A percentile compares a stretch with the other conserved stretches of the same genome.
Evolutionary conservation across 2,113 vertebrate genomes (phyloP).

Genomic region (Turdus rufiventris): DNA sequence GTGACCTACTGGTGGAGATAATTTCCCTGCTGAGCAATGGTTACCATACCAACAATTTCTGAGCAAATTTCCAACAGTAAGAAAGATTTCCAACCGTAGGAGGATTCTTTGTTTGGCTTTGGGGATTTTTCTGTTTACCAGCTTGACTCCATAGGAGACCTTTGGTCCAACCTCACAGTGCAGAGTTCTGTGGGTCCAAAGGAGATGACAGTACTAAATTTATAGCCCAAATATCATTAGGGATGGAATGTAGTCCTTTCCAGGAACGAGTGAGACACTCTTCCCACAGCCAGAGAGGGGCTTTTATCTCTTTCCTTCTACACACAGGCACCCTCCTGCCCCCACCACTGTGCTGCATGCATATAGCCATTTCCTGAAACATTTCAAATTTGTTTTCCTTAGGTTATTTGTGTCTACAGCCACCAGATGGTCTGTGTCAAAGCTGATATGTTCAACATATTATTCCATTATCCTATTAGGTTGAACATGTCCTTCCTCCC

Average conservation of each 20-base stretch:
- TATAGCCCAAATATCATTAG: background rate
- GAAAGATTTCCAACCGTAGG: background rate
- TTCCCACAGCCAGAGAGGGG: background rate
- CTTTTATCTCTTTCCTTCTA: background rate
- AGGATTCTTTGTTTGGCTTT: background rate
- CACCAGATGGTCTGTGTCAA: conserved; percentile 73
- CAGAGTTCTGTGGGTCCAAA: background rate
- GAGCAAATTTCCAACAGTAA: background rate
- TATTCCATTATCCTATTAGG: conserved; percentile 77
- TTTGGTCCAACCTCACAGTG: background rate
- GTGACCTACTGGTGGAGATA: background rate
- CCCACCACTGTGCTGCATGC: background rate
- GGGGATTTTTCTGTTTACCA: conserved; percentile 2
- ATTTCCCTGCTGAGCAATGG: background rate
- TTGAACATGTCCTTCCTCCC: conserved; percentile 74
- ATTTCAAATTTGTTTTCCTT: conserved; percentile 54
- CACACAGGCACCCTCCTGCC: background rate
- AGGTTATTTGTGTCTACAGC: conserved; percentile 68
- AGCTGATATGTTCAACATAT: conserved; percentile 60
- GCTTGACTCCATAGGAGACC: background rate
- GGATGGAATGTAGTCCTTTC: conserved; percentile 32
- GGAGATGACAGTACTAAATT: background rate
- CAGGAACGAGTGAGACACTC: conserved; percentile 4
- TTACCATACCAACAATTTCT: conserved; percentile 13
- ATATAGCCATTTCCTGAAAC: conserved; percentile 61